phyloP scores from a whole-genome alignment of 2,797 vertebrate genomes.

The Scolopax rusticola region DNA sequence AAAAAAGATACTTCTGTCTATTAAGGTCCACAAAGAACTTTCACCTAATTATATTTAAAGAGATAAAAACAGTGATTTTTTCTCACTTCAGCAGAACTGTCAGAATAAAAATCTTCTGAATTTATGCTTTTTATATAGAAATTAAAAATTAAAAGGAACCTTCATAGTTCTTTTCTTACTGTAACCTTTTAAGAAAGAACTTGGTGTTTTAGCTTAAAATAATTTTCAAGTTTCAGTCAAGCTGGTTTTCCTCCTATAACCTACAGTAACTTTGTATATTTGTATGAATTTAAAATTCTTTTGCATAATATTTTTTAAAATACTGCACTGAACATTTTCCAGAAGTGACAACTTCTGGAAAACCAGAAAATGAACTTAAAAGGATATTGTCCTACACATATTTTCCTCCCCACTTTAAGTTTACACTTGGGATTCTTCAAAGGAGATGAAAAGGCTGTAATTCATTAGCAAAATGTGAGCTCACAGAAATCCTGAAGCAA shows the following conservation, averaged over 20 bases:
- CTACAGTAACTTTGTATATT: not conserved
- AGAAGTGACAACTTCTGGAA: not conserved
- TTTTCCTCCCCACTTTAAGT: not conserved
- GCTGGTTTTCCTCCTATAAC: not conserved
- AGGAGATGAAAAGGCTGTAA: not conserved
- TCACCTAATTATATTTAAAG: not conserved
- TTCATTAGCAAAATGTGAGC: not conserved
- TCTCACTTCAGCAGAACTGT: not conserved
- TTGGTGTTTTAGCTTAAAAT: not conserved
- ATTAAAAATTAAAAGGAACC: not conserved
- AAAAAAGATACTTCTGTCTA: not conserved
- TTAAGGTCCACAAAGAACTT: not conserved
- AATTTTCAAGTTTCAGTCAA: not conserved
- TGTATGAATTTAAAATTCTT: not conserved
- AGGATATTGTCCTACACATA: not conserved
- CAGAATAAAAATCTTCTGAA: rapidly evolving
- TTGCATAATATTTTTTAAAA: not conserved
- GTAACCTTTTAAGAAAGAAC: not conserved
- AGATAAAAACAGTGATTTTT: not conserved
- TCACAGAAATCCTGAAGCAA: not conserved
- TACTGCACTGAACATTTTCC: not conserved
- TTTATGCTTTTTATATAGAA: not conserved
- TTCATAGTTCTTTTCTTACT: not conserved
- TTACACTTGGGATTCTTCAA: not conserved
- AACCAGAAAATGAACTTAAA: not conserved